phyloP scores from a whole-genome alignment of 2,113 vertebrate species.

The Poeciliopsis turrubarensis region DNA sequence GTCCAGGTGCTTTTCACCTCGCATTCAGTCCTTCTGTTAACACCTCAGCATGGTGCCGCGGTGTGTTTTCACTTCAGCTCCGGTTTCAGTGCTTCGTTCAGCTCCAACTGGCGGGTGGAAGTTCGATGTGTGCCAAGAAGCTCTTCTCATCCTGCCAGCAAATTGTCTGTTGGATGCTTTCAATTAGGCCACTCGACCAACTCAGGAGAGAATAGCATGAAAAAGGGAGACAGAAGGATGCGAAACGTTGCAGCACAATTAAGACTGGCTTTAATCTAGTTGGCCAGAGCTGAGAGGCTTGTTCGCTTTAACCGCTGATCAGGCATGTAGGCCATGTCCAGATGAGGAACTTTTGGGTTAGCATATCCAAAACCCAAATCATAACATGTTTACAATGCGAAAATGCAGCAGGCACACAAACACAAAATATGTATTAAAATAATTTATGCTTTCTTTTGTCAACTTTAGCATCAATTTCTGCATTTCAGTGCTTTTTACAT shows the following conservation, averaged over 20 bases:
- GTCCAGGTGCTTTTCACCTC: conserved; percentile 40
- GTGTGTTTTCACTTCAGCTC: conserved; percentile 41
- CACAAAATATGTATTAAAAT: too few species aligned
- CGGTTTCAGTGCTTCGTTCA: conserved; percentile 20
- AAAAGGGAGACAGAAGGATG: conserved; percentile 12
- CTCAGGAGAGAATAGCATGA: conserved; percentile 46
- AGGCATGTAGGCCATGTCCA: neutral
- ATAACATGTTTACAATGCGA: neutral
- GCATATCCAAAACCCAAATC: neutral
- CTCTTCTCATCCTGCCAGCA: conserved; percentile 45
- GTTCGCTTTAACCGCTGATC: neutral
- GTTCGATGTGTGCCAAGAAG: conserved; percentile 45
- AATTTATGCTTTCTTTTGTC: neutral
- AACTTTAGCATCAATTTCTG: neutral
- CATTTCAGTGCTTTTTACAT: neutral
- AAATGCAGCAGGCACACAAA: neutral
- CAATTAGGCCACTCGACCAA: conserved; percentile 54
- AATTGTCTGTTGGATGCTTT: conserved; percentile 48
- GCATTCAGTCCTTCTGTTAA: conserved; percentile 28
- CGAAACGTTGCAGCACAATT: conserved; percentile 24
- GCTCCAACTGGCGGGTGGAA: conserved; percentile 50
- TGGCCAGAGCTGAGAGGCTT: conserved; percentile 6
- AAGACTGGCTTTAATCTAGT: neutral
- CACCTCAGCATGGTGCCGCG: conserved; percentile 28
- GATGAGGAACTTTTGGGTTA: neutral